These are phyloP conservation scores for Mustelus asterias DNA, from an alignment of 2,113 vertebrate species.

Conservation along the genomic window DNA sequence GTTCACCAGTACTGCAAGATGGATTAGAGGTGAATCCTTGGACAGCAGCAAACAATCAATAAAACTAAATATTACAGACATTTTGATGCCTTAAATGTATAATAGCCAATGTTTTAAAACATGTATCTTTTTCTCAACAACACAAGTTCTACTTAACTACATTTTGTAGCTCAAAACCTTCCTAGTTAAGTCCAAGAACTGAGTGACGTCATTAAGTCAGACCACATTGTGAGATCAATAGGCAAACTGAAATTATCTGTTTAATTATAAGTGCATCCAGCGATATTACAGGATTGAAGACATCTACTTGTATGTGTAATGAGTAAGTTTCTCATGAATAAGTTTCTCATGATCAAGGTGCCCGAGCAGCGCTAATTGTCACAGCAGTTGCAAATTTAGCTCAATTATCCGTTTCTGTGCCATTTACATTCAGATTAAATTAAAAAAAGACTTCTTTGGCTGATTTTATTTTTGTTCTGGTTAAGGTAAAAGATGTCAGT, in stretches of 20 bases:
- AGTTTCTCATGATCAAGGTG: background rate
- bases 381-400: background rate
- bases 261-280: background rate
- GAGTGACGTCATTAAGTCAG: background rate
- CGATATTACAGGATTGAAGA: background rate
- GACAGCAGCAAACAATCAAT: background rate
- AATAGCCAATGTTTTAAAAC: background rate
- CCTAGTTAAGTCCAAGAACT: background rate
- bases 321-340: background rate
- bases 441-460: background rate
- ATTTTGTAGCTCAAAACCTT: background rate
- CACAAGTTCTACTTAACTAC: background rate
- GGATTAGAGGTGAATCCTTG: background rate
- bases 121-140: background rate
- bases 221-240: background rate
- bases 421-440: background rate
- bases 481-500: background rate
- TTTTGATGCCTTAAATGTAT: background rate
- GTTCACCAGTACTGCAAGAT: background rate
- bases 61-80: background rate
- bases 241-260: background rate
- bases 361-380: background rate
- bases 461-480: background rate
- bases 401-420: background rate
- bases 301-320: background rate